A percentile compares a stretch with the other conserved stretches of the same genome.
Evolutionary conservation across 92 coral and sea anemone genomes (phyloP).

Genomic region (Scolanthus callimorphus): DNA sequence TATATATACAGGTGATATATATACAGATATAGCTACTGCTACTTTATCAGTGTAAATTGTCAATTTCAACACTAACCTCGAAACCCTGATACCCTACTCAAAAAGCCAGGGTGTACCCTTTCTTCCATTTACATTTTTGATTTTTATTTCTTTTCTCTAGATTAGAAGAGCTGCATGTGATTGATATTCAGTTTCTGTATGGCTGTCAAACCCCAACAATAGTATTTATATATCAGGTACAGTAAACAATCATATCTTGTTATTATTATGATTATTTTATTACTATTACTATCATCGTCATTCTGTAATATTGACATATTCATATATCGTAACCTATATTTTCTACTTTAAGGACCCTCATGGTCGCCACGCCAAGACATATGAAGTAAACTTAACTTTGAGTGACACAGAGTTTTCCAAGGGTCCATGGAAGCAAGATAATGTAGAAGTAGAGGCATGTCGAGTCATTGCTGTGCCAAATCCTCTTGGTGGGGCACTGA

Average conservation of each 20-base stretch:
- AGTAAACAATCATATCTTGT: slow-evolving; percentile 26
- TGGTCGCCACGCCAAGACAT: slow-evolving; percentile 97
- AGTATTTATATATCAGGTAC: slow-evolving; percentile 93
- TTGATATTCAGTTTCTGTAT: slow-evolving; percentile 93
- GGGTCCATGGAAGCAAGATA: slow-evolving; percentile 99
- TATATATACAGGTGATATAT: no score
- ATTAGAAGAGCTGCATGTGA: slow-evolving; percentile 91
- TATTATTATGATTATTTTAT: no score
- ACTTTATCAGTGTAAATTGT: no score
- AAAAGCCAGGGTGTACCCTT: no score
- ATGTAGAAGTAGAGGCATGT: slow-evolving; percentile 94
- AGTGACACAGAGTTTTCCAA: slow-evolving; percentile 87
- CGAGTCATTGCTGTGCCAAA: slow-evolving; percentile 95
- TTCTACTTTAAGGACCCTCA: slow-evolving; percentile 99
- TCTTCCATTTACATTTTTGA: no score
- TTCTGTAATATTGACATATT: no score
- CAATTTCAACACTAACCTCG: no score
- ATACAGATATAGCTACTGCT: no score
- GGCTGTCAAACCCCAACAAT: slow-evolving; percentile 93
- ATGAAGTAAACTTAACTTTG: slow-evolving; percentile 83
- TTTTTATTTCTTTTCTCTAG: slow-evolving; percentile 34
- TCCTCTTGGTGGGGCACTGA: slow-evolving; percentile 94
- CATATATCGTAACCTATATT: no score
- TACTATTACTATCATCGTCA: no score
- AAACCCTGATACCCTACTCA: no score